These are phyloP conservation scores for Macrochelys suwanniensis DNA, from an alignment of 2,797 vertebrate species.

Conservation along the genomic window DNA sequence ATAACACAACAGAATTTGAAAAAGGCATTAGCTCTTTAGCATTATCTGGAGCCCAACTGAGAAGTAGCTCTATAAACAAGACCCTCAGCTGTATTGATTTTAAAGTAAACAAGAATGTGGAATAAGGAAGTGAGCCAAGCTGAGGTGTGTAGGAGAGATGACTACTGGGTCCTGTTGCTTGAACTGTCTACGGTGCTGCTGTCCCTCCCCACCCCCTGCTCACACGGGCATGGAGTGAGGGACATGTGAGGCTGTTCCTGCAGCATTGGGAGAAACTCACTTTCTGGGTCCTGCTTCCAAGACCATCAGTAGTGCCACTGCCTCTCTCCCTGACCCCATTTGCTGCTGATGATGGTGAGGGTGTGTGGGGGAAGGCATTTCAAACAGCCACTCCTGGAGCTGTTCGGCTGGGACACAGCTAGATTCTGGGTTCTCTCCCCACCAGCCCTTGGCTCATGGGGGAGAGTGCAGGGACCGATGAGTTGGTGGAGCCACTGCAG, in stretches of 20 bases:
- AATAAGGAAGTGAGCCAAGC: neutral
- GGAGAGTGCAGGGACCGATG: accelerated
- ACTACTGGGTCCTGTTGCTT: neutral
- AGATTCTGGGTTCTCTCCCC: neutral
- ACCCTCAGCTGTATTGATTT: conserved; percentile 27
- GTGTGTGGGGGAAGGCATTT: neutral
- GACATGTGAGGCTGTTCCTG: neutral
- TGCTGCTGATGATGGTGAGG: neutral
- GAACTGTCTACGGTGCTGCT: neutral
- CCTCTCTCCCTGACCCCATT: neutral
- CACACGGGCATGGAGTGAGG: neutral
- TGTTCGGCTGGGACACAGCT: neutral
- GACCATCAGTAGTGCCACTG: neutral
- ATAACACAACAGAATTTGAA: conserved; percentile 39
- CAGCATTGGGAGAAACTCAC: neutral
- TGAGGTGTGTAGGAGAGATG: neutral
- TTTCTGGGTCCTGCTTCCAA: neutral
- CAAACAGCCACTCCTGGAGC: neutral
- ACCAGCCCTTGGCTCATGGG: neutral
- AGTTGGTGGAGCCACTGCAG: neutral
- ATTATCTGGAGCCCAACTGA: conserved; percentile 24
- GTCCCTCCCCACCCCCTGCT: neutral
- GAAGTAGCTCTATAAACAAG: conserved; percentile 39
- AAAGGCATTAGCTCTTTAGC: neutral
- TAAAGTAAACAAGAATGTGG: neutral